Conservation (phyloP, 2,797 vertebrate genomes). For the Pseudochromis fuscus region DNA sequence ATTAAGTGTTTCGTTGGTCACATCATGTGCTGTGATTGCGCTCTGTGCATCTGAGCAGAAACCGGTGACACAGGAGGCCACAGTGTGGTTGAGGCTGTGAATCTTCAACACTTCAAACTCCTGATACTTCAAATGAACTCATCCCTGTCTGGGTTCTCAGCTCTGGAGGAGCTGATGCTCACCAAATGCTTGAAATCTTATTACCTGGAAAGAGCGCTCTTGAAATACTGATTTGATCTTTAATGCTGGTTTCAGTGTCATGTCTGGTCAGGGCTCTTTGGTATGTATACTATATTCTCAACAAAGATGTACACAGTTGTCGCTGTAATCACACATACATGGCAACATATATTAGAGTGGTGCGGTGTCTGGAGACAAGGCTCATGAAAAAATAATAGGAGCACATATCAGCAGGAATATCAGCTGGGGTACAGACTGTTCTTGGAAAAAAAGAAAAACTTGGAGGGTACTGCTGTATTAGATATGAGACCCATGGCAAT, state of each 20-base stretch:
- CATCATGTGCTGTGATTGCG: background rate
- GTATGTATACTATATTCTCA: too few relatives aligned
- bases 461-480: background rate
- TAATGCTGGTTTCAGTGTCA: background rate
- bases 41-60: background rate
- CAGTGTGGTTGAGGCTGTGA: background rate
- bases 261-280: background rate
- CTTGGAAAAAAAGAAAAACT: background rate
- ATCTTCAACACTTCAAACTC: background rate
- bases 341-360: background rate
- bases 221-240: slow-evolving; percentile 35
- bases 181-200: slow-evolving; percentile 34
- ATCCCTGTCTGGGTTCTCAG: slow-evolving; percentile 10
- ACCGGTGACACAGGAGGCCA: background rate
- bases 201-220: slow-evolving; percentile 28
- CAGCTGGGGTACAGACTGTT: background rate
- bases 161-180: slow-evolving; percentile 19
- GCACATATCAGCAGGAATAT: background rate
- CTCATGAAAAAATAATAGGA: slow-evolving; percentile 13
- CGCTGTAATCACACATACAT: background rate
- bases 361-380: slow-evolving; percentile 8
- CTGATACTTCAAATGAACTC: slow-evolving; percentile 17
- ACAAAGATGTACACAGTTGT: background rate
- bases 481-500: too few relatives aligned
- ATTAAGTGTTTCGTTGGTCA: slow-evolving; percentile 7